phyloP scores from a whole-genome alignment of 2,888 invertebrate genomes.

The Spisula solida region DNA sequence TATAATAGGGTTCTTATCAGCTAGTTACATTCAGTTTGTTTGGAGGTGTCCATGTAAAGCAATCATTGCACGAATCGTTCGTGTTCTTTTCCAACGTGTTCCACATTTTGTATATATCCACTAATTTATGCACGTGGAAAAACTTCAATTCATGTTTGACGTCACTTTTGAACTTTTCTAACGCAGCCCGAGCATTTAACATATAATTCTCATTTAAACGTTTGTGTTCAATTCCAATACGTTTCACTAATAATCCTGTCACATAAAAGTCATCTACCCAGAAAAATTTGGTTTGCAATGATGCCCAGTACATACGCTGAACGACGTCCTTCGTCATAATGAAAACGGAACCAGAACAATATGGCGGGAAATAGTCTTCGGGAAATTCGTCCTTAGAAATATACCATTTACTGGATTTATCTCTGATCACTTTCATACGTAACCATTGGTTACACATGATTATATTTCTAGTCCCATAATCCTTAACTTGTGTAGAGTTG shows the following conservation, averaged over 20 bases:
- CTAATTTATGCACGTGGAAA: constrained; percentile 85
- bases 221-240: constrained; percentile 79
- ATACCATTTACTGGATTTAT: constrained; percentile 88
- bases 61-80: constrained; percentile 47
- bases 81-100: constrained; percentile 64
- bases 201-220: constrained; percentile 84
- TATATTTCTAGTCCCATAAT: constrained; percentile 70
- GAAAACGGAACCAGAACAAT: constrained; percentile 88
- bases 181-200: constrained; percentile 80
- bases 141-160: constrained; percentile 80
- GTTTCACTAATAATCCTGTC: constrained; percentile 92
- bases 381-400: constrained; percentile 86
- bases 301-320: constrained; percentile 89
- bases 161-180: constrained; percentile 81
- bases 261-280: constrained; percentile 97
- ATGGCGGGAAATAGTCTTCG: constrained; percentile 87
- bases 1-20: constrained; percentile 9
- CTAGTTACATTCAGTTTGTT: background rate
- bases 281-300: constrained; percentile 92
- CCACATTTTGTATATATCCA: constrained; percentile 83
- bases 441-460: constrained; percentile 87
- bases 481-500: constrained; percentile 61
- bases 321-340: constrained; percentile 91
- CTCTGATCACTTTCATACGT: constrained; percentile 87
- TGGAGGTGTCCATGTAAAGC: constrained; percentile 42